Base-by-base conservation (phyloP, 2,888 invertebrate genomes). In the Acanthosepion esculentum region DNA sequence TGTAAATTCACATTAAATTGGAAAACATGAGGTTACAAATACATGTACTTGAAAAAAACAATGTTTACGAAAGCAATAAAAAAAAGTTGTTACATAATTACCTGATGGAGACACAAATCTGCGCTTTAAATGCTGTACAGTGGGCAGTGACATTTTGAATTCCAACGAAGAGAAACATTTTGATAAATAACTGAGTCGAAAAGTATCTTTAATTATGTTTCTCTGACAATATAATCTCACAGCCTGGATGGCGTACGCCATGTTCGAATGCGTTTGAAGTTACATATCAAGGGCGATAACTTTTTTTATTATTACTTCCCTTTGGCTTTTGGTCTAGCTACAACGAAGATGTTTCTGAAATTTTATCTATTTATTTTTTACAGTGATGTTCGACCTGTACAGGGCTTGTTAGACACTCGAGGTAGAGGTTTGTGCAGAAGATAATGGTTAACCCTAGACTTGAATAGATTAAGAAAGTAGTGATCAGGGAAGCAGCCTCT, bases 221-320 rank as follows among this genome's bases (percentile, higher is more conserved):
- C 78, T 78, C 78, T 23, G 78, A n/a, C 33, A n/a, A 78, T 4
- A 78, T 78, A 78, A 33, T 78, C 78, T n/a, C 78, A 15, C 15
- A 78, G 78, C n/a, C n/a, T n/a, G 78, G 78, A 78, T 78, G 78
- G 78, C 78, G 12, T 78, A n/a, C 78, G 78, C 78, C 78, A 78
- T 78, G n/a, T 78, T 78, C 3, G 78, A 23, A 59, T 6, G 5
- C 23, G 23, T 23, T 59, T 20, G 59, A 59, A 23, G 59, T 59
- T 59, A n/a, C 78, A 15, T 33, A 0, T n/a, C 78, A 78, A n/a
- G 78, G 78, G 78, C 15, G 15, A n/a, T n/a, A 78, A 78, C 78
- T n/a, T 12, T 12, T 23, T 78, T n/a, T 78, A 78, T n/a, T n/a
- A 78, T 78, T 78, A 78, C 78, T 78, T 78, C 78, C 78, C 78